Percentiles rank a stretch among this genome's conserved stretches.
Evolutionary conservation across 2,113 vertebrate species (phyloP).

Genomic region (Leiothrix lutea): DNA sequence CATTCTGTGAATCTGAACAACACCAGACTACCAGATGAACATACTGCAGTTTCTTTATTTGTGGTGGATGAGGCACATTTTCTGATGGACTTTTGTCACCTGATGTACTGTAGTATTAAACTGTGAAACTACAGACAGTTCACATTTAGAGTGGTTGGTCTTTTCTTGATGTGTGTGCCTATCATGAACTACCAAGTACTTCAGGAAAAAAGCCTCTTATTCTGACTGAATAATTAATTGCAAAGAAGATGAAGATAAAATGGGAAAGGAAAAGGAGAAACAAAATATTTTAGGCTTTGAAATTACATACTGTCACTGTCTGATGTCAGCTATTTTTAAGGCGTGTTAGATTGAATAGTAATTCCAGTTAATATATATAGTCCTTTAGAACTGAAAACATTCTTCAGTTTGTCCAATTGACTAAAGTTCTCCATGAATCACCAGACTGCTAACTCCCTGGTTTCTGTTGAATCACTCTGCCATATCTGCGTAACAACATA

Average conservation of each 20-base stretch:
- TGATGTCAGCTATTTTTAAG: background rate
- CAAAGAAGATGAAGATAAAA: background rate
- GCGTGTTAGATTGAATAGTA: background rate
- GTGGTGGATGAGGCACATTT: background rate
- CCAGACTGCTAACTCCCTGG: background rate
- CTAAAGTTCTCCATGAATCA: background rate
- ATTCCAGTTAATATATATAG: background rate
- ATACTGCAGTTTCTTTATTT: background rate
- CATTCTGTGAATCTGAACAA: background rate
- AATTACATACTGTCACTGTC: background rate
- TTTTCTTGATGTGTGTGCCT: background rate
- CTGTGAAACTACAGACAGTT: background rate
- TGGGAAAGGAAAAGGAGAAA: background rate
- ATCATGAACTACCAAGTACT: background rate
- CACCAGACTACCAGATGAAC: background rate
- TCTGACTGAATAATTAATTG: background rate
- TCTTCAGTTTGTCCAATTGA: background rate
- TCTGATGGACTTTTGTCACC: background rate
- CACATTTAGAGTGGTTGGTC: background rate
- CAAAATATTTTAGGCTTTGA: background rate
- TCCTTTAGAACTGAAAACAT: background rate
- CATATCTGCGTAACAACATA: background rate
- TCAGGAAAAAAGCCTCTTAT: background rate
- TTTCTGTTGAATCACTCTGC: background rate
- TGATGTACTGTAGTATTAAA: background rate